These are phyloP conservation scores for Sesamia nonagrioides DNA, from an alignment of 1,140 invertebrate genomes.

Conservation along the genomic window DNA sequence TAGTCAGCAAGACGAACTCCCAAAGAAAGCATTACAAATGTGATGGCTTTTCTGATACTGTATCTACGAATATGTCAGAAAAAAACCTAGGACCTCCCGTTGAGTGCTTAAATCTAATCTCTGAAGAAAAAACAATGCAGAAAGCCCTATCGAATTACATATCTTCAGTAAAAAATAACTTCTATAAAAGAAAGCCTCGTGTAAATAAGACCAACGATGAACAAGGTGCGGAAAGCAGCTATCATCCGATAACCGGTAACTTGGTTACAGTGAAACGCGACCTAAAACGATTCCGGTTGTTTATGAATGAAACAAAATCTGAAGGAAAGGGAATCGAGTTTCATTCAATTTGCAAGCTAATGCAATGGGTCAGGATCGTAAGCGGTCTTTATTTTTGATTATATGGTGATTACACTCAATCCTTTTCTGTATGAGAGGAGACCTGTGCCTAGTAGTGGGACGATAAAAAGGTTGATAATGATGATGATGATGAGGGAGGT, in stretches of 20 bases:
- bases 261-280: constrained; percentile 7
- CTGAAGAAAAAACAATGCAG: not conserved
- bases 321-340: not conserved
- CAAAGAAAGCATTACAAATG: too few relatives aligned
- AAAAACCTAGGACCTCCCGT: too few relatives aligned
- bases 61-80: too few relatives aligned
- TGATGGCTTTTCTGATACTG: too few relatives aligned
- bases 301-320: constrained; percentile 33
- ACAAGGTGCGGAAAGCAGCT: constrained; percentile 31
- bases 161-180: not conserved
- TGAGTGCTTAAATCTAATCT: not conserved
- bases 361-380: not conserved
- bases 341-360: constrained; percentile 10
- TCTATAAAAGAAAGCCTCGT: not conserved
- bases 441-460: too few relatives aligned
- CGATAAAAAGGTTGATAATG: too few relatives aligned
- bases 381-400: not conserved
- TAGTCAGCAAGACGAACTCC: not conserved
- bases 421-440: too few relatives aligned
- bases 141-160: not conserved
- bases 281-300: constrained; percentile 29
- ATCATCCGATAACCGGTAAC: constrained; percentile 36
- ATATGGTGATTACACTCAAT: too few relatives aligned
- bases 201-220: constrained; percentile 20
- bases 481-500: too few relatives aligned